Percentiles rank a stretch among this genome's conserved stretches.
phyloP scores from a whole-genome alignment of 2,888 invertebrate genomes.

The Meiosimyza decipiens region DNA sequence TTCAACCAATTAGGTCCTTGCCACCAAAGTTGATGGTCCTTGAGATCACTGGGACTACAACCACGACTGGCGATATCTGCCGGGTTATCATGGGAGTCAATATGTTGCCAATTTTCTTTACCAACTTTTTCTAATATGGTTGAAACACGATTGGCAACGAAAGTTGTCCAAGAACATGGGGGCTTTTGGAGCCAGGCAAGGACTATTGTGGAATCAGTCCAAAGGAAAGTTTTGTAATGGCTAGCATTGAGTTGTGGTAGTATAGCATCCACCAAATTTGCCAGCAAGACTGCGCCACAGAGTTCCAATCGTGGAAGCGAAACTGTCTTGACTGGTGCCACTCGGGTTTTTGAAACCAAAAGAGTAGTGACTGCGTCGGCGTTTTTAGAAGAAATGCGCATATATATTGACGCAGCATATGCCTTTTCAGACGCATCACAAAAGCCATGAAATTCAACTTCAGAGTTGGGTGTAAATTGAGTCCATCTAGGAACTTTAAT shows the following conservation, averaged over 20 bases:
- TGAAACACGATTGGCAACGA: slow-evolving; percentile 10
- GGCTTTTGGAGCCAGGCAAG: slow-evolving; percentile 16
- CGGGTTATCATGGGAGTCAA: slow-evolving; percentile 9
- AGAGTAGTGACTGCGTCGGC: background rate
- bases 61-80: background rate
- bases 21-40: no score
- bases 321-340: background rate
- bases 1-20: no score
- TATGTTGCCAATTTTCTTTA: background rate
- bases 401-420: background rate
- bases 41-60: no score
- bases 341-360: slow-evolving; percentile 2
- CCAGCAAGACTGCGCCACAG: slow-evolving; percentile 6
- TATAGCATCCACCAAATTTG: background rate
- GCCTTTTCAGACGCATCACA: background rate
- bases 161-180: background rate
- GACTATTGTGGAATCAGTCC: slow-evolving; percentile 17
- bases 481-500: background rate
- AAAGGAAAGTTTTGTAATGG: background rate
- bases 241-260: background rate
- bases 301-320: slow-evolving; percentile 9
- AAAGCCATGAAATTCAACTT: slow-evolving; percentile 8
- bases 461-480: background rate
- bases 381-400: background rate
- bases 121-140: slow-evolving; percentile 1